phyloP scores from a whole-genome alignment of 1,140 invertebrate genomes.

The Dendrolimus kikuchii region DNA sequence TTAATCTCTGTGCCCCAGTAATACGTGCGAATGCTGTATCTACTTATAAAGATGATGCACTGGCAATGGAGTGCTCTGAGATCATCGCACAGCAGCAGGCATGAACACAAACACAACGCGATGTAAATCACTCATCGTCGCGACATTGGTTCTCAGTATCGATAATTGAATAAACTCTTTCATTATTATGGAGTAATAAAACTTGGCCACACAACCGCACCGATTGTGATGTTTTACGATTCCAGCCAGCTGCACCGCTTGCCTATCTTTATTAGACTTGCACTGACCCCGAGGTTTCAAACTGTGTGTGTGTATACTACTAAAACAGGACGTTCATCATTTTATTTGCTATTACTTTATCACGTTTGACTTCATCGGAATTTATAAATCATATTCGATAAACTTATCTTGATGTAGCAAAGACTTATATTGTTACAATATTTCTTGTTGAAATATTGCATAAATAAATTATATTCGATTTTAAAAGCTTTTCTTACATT shows the following conservation, averaged over 20 bases:
- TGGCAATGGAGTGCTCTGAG: slow-evolving; percentile 11
- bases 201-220: slow-evolving; percentile 42
- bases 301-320: not conserved
- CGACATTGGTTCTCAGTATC: slow-evolving; percentile 56
- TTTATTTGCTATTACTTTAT: not conserved
- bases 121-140: slow-evolving; percentile 51
- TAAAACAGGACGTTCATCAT: slow-evolving; percentile 6
- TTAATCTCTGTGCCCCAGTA: no score
- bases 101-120: slow-evolving; percentile 9
- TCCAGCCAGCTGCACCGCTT: slow-evolving; percentile 54
- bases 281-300: slow-evolving; percentile 45
- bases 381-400: no score
- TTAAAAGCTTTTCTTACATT: no score
- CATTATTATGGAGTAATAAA: slow-evolving; percentile 64
- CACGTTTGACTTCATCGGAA: no score
- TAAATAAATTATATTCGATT: no score
- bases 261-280: slow-evolving; percentile 62
- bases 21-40: no score
- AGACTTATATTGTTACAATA: not conserved
- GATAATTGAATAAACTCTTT: slow-evolving; percentile 69
- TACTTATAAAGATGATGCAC: no score
- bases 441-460: no score
- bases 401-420: no score
- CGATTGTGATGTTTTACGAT: slow-evolving; percentile 64
- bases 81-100: slow-evolving; percentile 18